A percentile compares a stretch with the other conserved stretches of the same genome.
phyloP scores from a whole-genome alignment of 2,797 vertebrate species.

The Aselliscus stoliczkanus region DNA sequence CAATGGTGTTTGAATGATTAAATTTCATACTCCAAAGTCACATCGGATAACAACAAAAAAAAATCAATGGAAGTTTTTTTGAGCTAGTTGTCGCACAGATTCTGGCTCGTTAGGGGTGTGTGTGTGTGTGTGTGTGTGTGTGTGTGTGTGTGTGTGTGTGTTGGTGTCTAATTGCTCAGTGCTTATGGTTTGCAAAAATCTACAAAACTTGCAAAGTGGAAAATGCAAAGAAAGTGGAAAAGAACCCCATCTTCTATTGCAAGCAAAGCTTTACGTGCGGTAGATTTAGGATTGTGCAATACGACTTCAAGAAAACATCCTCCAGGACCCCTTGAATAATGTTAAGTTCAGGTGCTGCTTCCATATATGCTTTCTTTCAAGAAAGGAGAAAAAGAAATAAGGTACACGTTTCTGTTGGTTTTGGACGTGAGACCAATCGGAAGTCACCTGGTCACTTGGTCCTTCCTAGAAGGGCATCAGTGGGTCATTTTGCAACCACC shows the following conservation, averaged over 20 bases:
- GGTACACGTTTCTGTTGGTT: background rate
- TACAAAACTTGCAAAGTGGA: too few relatives aligned
- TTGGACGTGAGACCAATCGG: background rate
- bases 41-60: background rate
- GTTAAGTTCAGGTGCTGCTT: background rate
- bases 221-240: background rate
- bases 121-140: too few relatives aligned
- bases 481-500: background rate
- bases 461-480: background rate
- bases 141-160: background rate
- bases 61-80: background rate
- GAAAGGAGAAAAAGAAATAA: too few relatives aligned
- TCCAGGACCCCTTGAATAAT: background rate
- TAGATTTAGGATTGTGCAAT: background rate
- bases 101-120: background rate
- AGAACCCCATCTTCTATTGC: too few relatives aligned
- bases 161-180: background rate
- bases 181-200: too few relatives aligned
- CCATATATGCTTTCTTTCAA: background rate
- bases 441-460: background rate
- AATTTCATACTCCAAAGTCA: background rate
- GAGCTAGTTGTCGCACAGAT: background rate
- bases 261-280: background rate
- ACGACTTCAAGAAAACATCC: background rate
- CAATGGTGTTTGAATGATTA: background rate